Base-by-base conservation (phyloP, 2,888 invertebrate species). In the Rosalia funebris region DNA sequence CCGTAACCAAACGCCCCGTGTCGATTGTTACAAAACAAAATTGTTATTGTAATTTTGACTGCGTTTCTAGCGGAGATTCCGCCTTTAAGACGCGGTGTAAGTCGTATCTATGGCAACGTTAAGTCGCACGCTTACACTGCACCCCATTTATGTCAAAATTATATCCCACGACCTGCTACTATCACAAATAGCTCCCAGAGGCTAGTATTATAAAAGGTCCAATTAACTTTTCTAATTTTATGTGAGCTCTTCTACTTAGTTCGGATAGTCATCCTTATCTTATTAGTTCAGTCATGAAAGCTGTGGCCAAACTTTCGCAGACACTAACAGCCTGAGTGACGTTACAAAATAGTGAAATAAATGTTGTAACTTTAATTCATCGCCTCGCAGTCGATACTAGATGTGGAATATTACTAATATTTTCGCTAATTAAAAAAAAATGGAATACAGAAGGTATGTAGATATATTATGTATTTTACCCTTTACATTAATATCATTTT, bases 61-160 rank as follows among this genome's bases (percentile, higher is more conserved):
- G 25, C n/a, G 11, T 41, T 20, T n/a, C 34, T 34, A 50, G 39
- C 11, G 15, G 39, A 36, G 32, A 20, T 25, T 45, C 57, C 47
- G 57, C 42, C 41, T 50, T 58, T 67, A 68, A 61, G 59, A 65
- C 63, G 64, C 60, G 62, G 52, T 34, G 66, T 68, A 70, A 69
- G 67, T 67, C 66, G 70, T 67, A 42, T 62, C 69, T 61, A 70
- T 70, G 67, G 70, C 65, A 67, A 70, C 67, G 69, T 60, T 70
- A 70, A 70, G 67, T 65, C 60, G 50, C 57, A 65, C 59, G 62
- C 52, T 65, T 50, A 42, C 19, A 14, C 50, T 57, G 41, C 57
- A 57, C 57, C 57, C 57, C 57, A 57, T 57, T 57, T 57, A 45
- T 44, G 48, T 57, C 57, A 50, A 57, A 57, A 57, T 57, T 50